Evolutionary conservation across 2,113 vertebrate genomes (phyloP).

Genomic region (Notarius quadriscutis): DNA sequence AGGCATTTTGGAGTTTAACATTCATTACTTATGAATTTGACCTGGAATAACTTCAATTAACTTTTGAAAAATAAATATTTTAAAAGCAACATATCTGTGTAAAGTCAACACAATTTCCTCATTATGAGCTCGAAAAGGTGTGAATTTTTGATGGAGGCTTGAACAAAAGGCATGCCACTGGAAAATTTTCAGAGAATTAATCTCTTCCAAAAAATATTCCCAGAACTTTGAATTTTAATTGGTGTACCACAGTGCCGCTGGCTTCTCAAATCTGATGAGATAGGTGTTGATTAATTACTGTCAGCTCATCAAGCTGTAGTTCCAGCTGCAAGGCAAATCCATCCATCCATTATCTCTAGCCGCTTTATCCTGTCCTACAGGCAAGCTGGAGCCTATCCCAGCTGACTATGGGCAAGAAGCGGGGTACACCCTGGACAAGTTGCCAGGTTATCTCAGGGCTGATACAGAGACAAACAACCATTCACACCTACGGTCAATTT

Average conservation of each 20-base stretch:
- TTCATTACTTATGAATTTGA: constrained; percentile 3
- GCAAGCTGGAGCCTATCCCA: too few relatives aligned
- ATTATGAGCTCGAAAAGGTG: background rate
- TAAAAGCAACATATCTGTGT: background rate
- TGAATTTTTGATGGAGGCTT: background rate
- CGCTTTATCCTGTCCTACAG: too few relatives aligned
- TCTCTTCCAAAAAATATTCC: background rate
- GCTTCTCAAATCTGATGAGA: background rate
- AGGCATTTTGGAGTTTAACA: background rate
- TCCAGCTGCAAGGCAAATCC: background rate
- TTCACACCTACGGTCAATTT: too few relatives aligned
- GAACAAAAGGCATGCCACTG: background rate
- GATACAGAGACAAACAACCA: too few relatives aligned
- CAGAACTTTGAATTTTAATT: background rate
- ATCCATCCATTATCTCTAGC: too few relatives aligned
- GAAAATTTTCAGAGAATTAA: background rate
- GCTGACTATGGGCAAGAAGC: too few relatives aligned
- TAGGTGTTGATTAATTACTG: background rate
- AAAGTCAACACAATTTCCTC: background rate
- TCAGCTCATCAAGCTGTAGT: background rate
- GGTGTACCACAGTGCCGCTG: background rate
- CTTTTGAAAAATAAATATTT: background rate
- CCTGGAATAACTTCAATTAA: background rate
- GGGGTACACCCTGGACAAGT: too few relatives aligned
- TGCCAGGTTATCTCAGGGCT: too few relatives aligned